Percentiles rank a stretch among this genome's conserved stretches.
Conservation (phyloP, 2,113 vertebrate genomes). For the Aegypius monachus region DNA sequence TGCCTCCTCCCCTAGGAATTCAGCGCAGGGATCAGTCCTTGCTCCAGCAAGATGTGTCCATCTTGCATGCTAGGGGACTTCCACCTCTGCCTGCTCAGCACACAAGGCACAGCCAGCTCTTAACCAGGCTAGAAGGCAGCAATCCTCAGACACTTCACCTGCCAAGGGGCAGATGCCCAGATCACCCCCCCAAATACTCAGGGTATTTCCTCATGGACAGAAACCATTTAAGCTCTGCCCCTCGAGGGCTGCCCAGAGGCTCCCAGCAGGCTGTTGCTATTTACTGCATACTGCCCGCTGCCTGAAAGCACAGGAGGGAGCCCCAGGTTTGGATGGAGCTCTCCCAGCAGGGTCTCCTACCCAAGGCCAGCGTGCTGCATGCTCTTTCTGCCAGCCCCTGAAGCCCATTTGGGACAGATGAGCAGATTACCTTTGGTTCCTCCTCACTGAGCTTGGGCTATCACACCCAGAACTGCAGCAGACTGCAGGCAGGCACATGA, state of each 20-base stretch:
- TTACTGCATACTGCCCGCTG: not conserved
- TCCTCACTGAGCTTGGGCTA: not conserved
- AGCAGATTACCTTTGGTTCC: not conserved
- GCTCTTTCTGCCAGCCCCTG: not conserved
- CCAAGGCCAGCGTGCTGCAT: not conserved
- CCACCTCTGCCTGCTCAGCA: not conserved
- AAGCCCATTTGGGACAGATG: not conserved
- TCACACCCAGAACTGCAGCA: not conserved
- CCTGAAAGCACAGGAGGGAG: not conserved
- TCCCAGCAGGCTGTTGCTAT: not conserved
- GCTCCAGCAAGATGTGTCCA: not conserved
- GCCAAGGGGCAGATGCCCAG: not conserved
- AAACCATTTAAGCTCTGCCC: not conserved
- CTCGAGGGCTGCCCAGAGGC: not conserved
- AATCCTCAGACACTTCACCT: not conserved
- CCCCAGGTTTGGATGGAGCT: not conserved
- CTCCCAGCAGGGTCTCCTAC: not conserved
- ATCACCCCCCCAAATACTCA: accelerated
- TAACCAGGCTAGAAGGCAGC: not conserved
- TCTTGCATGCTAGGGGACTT: not conserved
- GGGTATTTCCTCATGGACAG: accelerated
- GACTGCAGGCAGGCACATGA: not conserved
- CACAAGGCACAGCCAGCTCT: not conserved
- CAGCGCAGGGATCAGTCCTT: not conserved
- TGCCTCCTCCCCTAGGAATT: not conserved